A percentile compares a stretch with the other conserved stretches of the same genome.
These are phyloP conservation scores for Hydrolagus affinis DNA, from an alignment of 2,113 vertebrate genomes.

Conservation along the genomic window DNA sequence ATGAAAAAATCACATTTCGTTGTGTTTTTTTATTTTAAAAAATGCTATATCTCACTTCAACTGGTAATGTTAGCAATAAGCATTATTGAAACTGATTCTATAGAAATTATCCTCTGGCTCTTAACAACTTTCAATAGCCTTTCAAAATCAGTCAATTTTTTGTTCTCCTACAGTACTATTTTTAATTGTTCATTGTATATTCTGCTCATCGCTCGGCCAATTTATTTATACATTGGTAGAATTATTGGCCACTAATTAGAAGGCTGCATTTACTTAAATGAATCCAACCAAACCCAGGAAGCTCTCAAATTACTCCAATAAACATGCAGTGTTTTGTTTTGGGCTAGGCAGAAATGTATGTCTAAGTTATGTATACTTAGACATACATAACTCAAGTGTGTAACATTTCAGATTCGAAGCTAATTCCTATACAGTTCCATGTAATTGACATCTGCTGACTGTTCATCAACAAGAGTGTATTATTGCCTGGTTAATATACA, in stretches of 20 bases:
- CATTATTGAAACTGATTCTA: background rate
- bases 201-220: background rate
- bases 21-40: conserved; percentile 11
- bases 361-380: conserved; percentile 11
- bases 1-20: background rate
- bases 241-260: background rate
- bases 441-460: background rate
- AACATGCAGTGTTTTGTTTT: background rate
- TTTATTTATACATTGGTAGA: background rate
- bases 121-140: background rate
- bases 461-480: background rate
- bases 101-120: background rate
- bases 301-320: background rate
- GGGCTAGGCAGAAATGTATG: background rate
- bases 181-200: background rate
- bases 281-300: background rate
- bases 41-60: background rate
- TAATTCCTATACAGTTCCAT: background rate
- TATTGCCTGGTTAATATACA: background rate
- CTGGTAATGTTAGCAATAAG: background rate
- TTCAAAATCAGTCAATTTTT: background rate
- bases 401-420: background rate
- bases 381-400: conserved; percentile 3
- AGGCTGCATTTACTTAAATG: background rate
- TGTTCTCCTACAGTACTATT: background rate